Conservation (phyloP, 2,888 invertebrate species). For the Eristalis pertinax region DNA sequence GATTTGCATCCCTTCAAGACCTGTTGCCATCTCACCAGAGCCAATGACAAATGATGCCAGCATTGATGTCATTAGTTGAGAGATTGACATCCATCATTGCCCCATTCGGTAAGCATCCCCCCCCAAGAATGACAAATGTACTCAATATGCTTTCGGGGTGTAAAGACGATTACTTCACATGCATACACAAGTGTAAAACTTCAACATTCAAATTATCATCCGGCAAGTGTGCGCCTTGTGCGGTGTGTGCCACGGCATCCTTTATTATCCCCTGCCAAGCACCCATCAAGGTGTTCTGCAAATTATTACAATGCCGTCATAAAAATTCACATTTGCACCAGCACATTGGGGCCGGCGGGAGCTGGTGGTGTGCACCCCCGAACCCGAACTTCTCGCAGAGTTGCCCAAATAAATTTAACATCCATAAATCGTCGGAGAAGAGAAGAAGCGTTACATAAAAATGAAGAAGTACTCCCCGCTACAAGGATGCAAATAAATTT, state of each 20-base stretch:
- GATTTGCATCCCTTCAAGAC: background rate
- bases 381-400: background rate
- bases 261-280: constrained; percentile 35
- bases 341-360: background rate
- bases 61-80: background rate
- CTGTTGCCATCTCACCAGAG: background rate
- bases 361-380: background rate
- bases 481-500: constrained; percentile 56
- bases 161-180: background rate
- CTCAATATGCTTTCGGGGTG: background rate
- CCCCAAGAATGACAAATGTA: background rate
- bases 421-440: constrained; percentile 44
- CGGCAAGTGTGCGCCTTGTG: background rate
- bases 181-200: constrained; percentile 29
- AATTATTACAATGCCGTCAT: constrained; percentile 53
- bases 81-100: background rate
- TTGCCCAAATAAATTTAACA: constrained; percentile 48
- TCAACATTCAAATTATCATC: constrained; percentile 52
- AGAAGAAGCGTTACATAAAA: constrained; percentile 34
- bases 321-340: constrained; percentile 35
- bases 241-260: constrained; percentile 9
- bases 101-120: background rate
- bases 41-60: background rate
- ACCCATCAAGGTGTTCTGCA: constrained; percentile 53
- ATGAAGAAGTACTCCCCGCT: constrained; percentile 49